phyloP scores from a whole-genome alignment of 30 jellyfish, hydroid and myxozoan species.

The Pseudorhiza aurosa region DNA sequence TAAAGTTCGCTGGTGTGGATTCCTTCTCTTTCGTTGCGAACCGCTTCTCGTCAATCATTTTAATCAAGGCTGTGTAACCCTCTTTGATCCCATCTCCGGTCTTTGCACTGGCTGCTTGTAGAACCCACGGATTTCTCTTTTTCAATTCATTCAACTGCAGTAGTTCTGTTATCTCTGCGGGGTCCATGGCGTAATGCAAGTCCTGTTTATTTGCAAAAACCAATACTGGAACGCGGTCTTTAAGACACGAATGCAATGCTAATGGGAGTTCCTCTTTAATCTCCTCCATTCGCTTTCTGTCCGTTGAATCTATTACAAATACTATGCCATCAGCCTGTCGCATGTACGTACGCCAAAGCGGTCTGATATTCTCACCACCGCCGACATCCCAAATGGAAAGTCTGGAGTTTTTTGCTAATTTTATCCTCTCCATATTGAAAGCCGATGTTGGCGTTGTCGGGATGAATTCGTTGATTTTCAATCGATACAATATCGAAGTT shows the following conservation, averaged over 20 bases:
- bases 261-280: slow-evolving; percentile 70
- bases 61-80: slow-evolving; percentile 54
- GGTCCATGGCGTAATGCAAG: slow-evolving; percentile 63
- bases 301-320: slow-evolving; percentile 89
- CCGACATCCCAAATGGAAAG: slow-evolving; percentile 91
- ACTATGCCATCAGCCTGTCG: slow-evolving; percentile 93
- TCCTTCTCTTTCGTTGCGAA: slow-evolving; percentile 21
- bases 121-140: slow-evolving; percentile 70
- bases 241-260: slow-evolving; percentile 54
- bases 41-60: slow-evolving; percentile 71
- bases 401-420: slow-evolving; percentile 64
- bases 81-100: slow-evolving; percentile 88
- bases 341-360: slow-evolving; percentile 91
- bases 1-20: slow-evolving; percentile 6
- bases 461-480: slow-evolving; percentile 77
- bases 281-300: slow-evolving; percentile 78
- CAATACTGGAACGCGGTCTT: slow-evolving; percentile 83
- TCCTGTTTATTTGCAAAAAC: slow-evolving; percentile 94
- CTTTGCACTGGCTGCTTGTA: slow-evolving; percentile 85
- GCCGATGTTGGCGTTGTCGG: slow-evolving; percentile 91
- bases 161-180: slow-evolving; percentile 54
- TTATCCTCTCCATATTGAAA: slow-evolving; percentile 80
- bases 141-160: slow-evolving; percentile 69
- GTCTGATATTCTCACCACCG: slow-evolving; percentile 81
- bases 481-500: slow-evolving; percentile 81